Percentiles rank a stretch among this genome's conserved stretches.
Evolutionary conservation across 2,113 vertebrate species (phyloP).

Genomic region (Cryptoleucopteryx plumbea): DNA sequence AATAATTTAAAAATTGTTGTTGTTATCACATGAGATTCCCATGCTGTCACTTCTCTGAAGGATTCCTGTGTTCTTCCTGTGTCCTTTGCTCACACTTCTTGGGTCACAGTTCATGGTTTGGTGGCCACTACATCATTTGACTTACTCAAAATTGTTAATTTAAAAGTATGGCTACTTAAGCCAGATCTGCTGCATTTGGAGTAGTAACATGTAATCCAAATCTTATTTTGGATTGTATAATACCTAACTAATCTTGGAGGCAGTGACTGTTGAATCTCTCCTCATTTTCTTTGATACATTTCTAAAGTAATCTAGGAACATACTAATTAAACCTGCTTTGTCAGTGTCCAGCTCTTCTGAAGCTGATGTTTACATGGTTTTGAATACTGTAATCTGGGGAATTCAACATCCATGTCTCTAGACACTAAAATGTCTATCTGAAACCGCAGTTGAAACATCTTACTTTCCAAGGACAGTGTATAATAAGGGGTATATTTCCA

Average conservation of each 20-base stretch:
- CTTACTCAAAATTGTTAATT: neutral
- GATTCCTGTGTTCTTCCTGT: neutral
- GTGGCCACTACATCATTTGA: neutral
- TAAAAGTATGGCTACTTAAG: neutral
- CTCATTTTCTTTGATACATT: neutral
- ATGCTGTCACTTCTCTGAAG: neutral
- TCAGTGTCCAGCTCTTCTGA: fast-evolving
- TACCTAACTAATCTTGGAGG: neutral
- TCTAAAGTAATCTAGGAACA: neutral
- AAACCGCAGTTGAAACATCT: neutral
- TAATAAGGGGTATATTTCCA: neutral
- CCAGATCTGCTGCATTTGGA: neutral
- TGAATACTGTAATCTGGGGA: neutral
- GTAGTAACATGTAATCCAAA: neutral
- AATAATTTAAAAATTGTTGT: neutral
- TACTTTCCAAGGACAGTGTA: neutral
- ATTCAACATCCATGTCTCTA: neutral
- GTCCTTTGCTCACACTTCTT: neutral
- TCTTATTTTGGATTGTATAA: neutral
- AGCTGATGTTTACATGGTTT: neutral
- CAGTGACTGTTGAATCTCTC: neutral
- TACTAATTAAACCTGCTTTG: neutral
- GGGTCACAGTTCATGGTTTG: neutral
- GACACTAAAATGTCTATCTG: neutral
- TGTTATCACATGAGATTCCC: neutral